These are phyloP conservation scores for Drosophila mulleri DNA, from an alignment of 2,888 invertebrate species.

Conservation along the genomic window DNA sequence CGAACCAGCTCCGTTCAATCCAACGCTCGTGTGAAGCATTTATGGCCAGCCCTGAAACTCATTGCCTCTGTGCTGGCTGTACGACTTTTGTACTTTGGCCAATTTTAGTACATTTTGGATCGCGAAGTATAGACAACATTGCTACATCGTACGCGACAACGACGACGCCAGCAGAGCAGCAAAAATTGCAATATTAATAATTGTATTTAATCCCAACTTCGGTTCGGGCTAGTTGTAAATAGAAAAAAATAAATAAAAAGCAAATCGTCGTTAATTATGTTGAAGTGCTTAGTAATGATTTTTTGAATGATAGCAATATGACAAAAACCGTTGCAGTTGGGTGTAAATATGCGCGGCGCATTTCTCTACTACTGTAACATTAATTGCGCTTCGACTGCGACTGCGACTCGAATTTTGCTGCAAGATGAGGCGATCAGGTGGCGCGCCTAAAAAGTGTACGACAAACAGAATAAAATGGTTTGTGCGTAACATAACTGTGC, in stretches of 20 bases:
- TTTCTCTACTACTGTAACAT: slow-evolving; percentile 69
- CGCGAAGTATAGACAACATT: slow-evolving; percentile 30
- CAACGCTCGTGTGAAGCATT: background rate
- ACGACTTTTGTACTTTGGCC: slow-evolving; percentile 23
- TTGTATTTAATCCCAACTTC: slow-evolving; percentile 33
- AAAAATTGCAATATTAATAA: slow-evolving; percentile 60
- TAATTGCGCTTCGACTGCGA: slow-evolving; percentile 63
- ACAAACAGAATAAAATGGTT: slow-evolving; percentile 33
- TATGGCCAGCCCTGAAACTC: slow-evolving; percentile 33
- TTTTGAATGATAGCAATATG: slow-evolving; percentile 29
- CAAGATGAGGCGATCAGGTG: slow-evolving; percentile 66
- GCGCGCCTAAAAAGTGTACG: slow-evolving; percentile 61
- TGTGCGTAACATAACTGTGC: slow-evolving; percentile 36
- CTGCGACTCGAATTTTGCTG: slow-evolving; percentile 56
- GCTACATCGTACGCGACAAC: slow-evolving; percentile 51
- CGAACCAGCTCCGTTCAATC: background rate
- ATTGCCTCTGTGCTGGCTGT: slow-evolving; percentile 38
- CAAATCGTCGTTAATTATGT: slow-evolving; percentile 3
- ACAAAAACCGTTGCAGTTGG: slow-evolving; percentile 30
- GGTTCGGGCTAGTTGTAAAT: slow-evolving; percentile 27
- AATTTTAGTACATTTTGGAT: slow-evolving; percentile 37
- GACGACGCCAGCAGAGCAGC: slow-evolving; percentile 54
- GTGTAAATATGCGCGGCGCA: slow-evolving; percentile 62
- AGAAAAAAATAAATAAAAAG: background rate
- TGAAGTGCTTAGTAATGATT: slow-evolving; percentile 2